phyloP scores from a whole-genome alignment of 2,888 invertebrate species.

The Meloe dianella region DNA sequence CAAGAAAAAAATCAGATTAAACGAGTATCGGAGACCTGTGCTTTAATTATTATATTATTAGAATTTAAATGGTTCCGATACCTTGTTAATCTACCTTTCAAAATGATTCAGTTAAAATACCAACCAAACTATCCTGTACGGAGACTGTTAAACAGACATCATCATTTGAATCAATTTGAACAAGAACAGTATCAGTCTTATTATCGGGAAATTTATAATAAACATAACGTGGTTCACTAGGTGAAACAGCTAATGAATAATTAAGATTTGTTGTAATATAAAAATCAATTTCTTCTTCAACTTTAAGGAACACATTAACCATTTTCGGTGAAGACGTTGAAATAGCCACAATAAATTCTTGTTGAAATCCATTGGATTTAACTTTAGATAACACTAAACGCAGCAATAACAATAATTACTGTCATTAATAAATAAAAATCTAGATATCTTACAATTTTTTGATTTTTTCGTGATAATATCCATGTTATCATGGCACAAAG shows the following conservation, averaged over 20 bases:
- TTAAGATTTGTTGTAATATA: constrained; percentile 59
- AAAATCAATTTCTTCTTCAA: constrained; percentile 68
- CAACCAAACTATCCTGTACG: constrained; percentile 76
- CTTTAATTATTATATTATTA: too few relatives aligned
- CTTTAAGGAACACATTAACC: constrained; percentile 65
- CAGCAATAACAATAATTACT: not conserved
- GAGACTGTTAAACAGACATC: constrained; percentile 79
- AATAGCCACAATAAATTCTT: constrained; percentile 51
- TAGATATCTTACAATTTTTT: not conserved
- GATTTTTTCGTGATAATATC: constrained; percentile 32
- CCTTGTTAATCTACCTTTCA: too few relatives aligned
- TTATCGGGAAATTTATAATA: constrained; percentile 62
- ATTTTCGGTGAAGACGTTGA: constrained; percentile 66
- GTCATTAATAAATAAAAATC: not conserved
- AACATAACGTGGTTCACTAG: constrained; percentile 67
- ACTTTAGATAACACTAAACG: constrained; percentile 31
- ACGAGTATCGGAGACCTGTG: too few relatives aligned
- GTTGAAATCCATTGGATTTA: constrained; percentile 33
- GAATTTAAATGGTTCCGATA: too few relatives aligned
- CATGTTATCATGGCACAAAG: constrained; percentile 66
- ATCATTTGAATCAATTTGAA: constrained; percentile 70
- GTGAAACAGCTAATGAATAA: constrained; percentile 60
- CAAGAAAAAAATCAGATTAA: too few relatives aligned
- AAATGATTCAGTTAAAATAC: constrained; percentile 38
- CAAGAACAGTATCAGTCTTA: constrained; percentile 61